Conservation (phyloP, 92 coral and sea anemone genomes). For the Paramuricea clavata region DNA sequence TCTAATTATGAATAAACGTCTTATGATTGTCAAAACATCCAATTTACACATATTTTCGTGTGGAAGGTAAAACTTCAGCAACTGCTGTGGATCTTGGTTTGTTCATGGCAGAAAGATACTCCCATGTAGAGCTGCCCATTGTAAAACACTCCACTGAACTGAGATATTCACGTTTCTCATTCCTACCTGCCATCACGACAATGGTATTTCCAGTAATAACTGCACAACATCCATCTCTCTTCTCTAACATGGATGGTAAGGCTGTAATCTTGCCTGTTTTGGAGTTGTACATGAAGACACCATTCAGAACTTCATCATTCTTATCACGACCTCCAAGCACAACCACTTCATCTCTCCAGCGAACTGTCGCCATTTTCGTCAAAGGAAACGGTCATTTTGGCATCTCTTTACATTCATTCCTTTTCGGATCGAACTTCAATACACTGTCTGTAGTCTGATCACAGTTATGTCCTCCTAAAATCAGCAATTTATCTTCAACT, state of each 20-base stretch:
- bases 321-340: neutral
- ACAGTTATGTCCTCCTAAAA: neutral
- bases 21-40: too few species aligned
- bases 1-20: too few species aligned
- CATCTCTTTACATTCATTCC: neutral
- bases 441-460: neutral
- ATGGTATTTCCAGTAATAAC: slow-evolving; percentile 2
- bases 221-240: neutral
- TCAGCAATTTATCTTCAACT: neutral
- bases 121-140: neutral
- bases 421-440: neutral
- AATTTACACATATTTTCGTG: neutral
- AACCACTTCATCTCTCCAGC: neutral
- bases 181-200: neutral
- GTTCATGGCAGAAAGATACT: neutral
- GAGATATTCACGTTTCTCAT: neutral
- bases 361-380: neutral
- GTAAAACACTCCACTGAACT: neutral
- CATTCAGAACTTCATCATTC: neutral
- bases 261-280: neutral
- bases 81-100: neutral
- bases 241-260: slow-evolving; percentile 4
- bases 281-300: neutral
- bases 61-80: neutral
- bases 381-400: neutral